Conservation (phyloP, 2,113 vertebrate species). For the Henicopernis longicauda region DNA sequence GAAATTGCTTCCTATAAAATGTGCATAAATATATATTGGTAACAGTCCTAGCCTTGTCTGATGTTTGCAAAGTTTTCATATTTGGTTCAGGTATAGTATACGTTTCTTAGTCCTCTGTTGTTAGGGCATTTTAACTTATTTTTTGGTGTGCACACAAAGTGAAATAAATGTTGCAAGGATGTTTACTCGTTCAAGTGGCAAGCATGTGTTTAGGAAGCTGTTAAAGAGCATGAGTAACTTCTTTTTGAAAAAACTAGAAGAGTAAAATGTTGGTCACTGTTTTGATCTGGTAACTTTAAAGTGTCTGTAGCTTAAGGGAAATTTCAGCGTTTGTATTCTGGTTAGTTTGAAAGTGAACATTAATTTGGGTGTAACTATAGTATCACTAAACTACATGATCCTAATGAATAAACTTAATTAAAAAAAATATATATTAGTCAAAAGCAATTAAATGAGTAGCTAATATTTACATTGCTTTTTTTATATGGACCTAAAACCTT, state of each 20-base stretch:
- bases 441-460: not conserved
- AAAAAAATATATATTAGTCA: not conserved
- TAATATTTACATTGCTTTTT: not conserved
- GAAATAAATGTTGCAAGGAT: not conserved
- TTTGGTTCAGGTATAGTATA: not conserved
- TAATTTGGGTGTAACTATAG: not conserved
- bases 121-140: not conserved
- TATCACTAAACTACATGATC: not conserved
- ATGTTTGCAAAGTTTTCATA: not conserved
- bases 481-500: not conserved
- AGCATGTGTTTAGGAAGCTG: not conserved
- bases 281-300: not conserved
- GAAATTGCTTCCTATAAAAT: not conserved
- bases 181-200: not conserved
- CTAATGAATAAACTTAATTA: conserved; percentile 22
- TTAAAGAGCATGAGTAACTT: not conserved
- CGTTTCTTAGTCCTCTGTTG: not conserved
- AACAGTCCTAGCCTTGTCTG: not conserved
- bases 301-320: not conserved
- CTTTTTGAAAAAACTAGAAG: not conserved
- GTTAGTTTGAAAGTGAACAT: not conserved
- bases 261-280: not conserved
- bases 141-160: not conserved
- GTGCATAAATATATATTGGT: not conserved
- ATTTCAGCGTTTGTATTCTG: not conserved